Evolutionary conservation across 2,113 vertebrate genomes (phyloP).

Genomic region (Phalacrocorax pelagicus): DNA sequence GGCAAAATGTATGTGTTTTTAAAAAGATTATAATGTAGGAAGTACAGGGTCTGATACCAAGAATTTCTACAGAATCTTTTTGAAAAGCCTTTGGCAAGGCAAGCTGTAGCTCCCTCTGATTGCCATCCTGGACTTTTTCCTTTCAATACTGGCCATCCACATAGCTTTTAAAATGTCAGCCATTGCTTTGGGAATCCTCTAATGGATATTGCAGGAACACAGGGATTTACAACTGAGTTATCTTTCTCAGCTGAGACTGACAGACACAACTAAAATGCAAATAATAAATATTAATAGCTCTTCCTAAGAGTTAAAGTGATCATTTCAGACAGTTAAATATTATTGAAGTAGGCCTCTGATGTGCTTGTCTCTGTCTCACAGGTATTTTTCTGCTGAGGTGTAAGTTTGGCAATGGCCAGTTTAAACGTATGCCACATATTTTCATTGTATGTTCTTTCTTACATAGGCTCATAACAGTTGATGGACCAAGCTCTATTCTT

Average conservation of each 20-base stretch:
- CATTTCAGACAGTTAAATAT: constrained; percentile 25
- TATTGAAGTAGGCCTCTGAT: not conserved
- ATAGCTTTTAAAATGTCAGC: not conserved
- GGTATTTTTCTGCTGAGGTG: not conserved
- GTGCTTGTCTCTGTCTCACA: not conserved
- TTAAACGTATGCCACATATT: not conserved
- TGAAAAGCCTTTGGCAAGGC: not conserved
- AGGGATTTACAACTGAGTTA: not conserved
- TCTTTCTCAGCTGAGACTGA: constrained; percentile 6
- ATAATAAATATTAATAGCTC: constrained; percentile 49
- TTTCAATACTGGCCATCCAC: not conserved
- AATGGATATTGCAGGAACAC: not conserved
- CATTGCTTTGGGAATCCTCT: not conserved
- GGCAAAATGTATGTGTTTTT: not conserved
- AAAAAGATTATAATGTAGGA: not conserved
- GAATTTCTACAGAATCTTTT: not conserved
- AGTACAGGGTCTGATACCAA: not conserved
- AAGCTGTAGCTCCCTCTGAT: not conserved
- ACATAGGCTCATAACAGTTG: not conserved
- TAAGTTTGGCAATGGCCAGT: not conserved
- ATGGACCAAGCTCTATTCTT: not conserved
- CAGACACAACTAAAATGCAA: constrained; percentile 12
- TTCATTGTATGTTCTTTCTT: not conserved
- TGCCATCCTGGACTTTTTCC: not conserved
- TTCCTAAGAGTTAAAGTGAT: constrained; percentile 7